Base-by-base conservation (phyloP, 2,888 invertebrate genomes). In the Luperina nickerlii region DNA sequence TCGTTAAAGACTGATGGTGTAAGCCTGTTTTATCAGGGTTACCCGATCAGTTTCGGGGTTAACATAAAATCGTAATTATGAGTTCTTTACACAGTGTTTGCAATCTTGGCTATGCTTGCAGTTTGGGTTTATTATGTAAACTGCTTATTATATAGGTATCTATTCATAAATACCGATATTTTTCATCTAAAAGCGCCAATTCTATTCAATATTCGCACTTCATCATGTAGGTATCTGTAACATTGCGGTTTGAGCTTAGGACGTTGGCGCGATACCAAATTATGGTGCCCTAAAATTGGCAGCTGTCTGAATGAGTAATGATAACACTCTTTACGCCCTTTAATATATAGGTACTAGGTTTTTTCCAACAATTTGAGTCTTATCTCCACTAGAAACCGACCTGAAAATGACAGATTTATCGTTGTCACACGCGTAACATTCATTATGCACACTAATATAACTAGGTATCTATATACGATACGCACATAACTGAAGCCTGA, bases 191-290 rank as follows among this genome's bases (percentile, higher is more conserved):
- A 66, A 62, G 7, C 32, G 20, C 65, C 42, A 73, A 45, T 9
- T 38, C 48, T 63, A 48, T 65, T 74, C 32, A 73, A 69, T 66
- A 66, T 57, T 69, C 20, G 1, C 7, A 72, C 24, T 72, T 65
- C 42, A 54, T 65, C 18, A 79, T 74, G n/a, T 51, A 78, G 54
- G 57, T 57, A 3, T 67, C 63, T 86, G 80, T 87, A 85, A 87
- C 83, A 89, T 86, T 80, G 80, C 82, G 85, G 82, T 80, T 86
- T 80, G 77, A 76, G 74, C 81, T 86, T 80, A 68, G 88, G 85
- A 27, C 76, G 83, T 90, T 94, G 94, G 94, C 93, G 75, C 75
- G 82, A 83, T 87, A 93, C 94, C 95, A 94, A 94, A 93, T 93
- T 89, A 88, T 87, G 83, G 84, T 91, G 92, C 86, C 92, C 92